Evolutionary conservation across 2,797 vertebrate genomes (phyloP).

Genomic region (Euthynnus affinis): DNA sequence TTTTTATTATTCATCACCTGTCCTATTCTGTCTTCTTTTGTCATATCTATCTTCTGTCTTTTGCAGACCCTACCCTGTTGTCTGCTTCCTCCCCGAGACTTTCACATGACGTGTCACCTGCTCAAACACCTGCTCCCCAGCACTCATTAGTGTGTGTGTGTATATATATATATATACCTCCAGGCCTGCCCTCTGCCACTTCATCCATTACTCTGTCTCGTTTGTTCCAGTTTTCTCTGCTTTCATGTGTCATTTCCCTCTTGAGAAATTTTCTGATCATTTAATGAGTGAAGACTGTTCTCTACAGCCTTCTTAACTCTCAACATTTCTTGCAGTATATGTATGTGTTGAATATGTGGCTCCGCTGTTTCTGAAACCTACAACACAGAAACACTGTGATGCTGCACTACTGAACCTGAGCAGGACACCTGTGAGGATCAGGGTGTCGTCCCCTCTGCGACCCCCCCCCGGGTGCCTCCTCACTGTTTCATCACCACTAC

Average conservation of each 20-base stretch:
- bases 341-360: too few species aligned
- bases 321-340: too few species aligned
- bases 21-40: not conserved
- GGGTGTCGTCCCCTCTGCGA: not conserved
- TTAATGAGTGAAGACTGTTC: not conserved
- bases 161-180: not conserved
- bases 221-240: too few species aligned
- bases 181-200: not conserved
- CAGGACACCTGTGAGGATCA: slow-evolving; percentile 58
- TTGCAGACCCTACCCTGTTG: not conserved
- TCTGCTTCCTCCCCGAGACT: not conserved
- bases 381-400: not conserved
- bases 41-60: not conserved
- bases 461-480: slow-evolving; percentile 19
- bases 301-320: too few species aligned
- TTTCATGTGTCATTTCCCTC: not conserved
- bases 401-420: slow-evolving; percentile 10
- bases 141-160: slow-evolving; percentile 9
- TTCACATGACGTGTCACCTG: not conserved
- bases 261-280: not conserved
- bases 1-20: too few species aligned
- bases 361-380: not conserved
- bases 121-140: not conserved
- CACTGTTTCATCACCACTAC: slow-evolving; percentile 61
- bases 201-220: not conserved